These are phyloP conservation scores for Meiosimyza decipiens DNA, from an alignment of 2,888 invertebrate genomes.

Conservation along the genomic window DNA sequence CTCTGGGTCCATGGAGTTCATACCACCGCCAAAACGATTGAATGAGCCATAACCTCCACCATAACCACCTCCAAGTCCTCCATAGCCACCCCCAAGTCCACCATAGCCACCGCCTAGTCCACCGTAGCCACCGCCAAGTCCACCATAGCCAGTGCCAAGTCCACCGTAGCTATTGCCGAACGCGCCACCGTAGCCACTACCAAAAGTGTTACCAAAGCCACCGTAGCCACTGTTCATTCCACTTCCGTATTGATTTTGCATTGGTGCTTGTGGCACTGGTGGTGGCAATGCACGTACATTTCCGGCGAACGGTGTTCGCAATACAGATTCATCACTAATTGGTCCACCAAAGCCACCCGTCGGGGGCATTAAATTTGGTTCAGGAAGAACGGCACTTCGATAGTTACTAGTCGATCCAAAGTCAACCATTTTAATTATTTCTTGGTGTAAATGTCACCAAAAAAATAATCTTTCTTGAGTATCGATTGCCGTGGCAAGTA, in stretches of 20 bases:
- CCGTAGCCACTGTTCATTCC: slow-evolving; percentile 52
- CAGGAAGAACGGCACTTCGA: slow-evolving; percentile 58
- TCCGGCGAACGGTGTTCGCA: slow-evolving; percentile 59
- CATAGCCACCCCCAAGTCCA: slow-evolving; percentile 34
- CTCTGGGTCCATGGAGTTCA: slow-evolving; percentile 62
- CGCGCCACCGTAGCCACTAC: slow-evolving; percentile 49
- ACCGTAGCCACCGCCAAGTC: no score
- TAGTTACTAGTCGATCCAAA: slow-evolving; percentile 51
- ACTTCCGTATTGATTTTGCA: slow-evolving; percentile 40
- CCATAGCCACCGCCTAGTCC: slow-evolving; percentile 42
- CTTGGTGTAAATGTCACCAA: background rate
- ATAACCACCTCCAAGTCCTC: slow-evolving; percentile 44
- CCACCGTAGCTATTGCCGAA: slow-evolving; percentile 35
- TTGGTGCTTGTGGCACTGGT: slow-evolving; percentile 50
- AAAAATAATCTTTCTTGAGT: background rate
- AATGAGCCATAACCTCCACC: slow-evolving; percentile 61
- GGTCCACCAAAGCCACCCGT: slow-evolving; percentile 29
- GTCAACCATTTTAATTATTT: slow-evolving; percentile 51
- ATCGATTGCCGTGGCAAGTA: background rate
- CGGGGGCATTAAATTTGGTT: slow-evolving; percentile 54
- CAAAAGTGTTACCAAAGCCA: slow-evolving; percentile 47
- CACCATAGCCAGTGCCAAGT: slow-evolving; percentile 39
- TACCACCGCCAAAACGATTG: slow-evolving; percentile 57
- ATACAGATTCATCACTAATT: slow-evolving; percentile 40
- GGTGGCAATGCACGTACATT: slow-evolving; percentile 57